Base-by-base conservation (phyloP, 2,113 vertebrate species). In the Chauna torquata region DNA sequence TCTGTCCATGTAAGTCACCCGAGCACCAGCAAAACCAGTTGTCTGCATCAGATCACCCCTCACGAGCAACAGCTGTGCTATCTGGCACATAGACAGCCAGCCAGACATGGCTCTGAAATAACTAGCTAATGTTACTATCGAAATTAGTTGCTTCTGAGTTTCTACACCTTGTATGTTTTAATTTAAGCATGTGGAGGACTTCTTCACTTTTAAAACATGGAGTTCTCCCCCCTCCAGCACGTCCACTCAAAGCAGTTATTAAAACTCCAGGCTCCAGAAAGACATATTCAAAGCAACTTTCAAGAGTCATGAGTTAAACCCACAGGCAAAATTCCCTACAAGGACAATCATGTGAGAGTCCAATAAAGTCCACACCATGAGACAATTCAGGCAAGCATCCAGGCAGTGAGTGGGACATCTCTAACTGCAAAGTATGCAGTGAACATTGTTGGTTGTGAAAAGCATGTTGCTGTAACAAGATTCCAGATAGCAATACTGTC, bases 91-190 rank as follows among this genome's bases (percentile, higher is more conserved):
- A 84, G 28, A 9, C 5, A 9, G 50, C 11, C n/a, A 81, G 45
- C 18, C 36, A 74, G 45, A 47, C 69, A 17, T 74, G 70, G 50
- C 38, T 85, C 78, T 80, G 79, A 94, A 97, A 82, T 55, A 72
- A 85, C 40, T 62, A 85, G 58, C 5, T 83, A 86, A 57, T 57
- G 44, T 64, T 84, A 86, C 59, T 90, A 91, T 72, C 95, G 42
- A 72, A 94, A 96, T 87, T 80, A 94, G 95, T 94, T 94, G 38
- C 30, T 95, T 42, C 32, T 13, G 32, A 85, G 78, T 90, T 94
- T 65, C 75, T 47, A 85, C 40, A 49, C 68, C 50, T 92, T 69
- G 19, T 69, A 22, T 47, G 57, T 91, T 89, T 96, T 93, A 89
- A 92, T 85, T 91, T 77, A 87, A 96, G n/a, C 65, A 85, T 61